Evolutionary conservation across 1,140 invertebrate genomes (phyloP).

Genomic region (Diuraphis noxia): DNA sequence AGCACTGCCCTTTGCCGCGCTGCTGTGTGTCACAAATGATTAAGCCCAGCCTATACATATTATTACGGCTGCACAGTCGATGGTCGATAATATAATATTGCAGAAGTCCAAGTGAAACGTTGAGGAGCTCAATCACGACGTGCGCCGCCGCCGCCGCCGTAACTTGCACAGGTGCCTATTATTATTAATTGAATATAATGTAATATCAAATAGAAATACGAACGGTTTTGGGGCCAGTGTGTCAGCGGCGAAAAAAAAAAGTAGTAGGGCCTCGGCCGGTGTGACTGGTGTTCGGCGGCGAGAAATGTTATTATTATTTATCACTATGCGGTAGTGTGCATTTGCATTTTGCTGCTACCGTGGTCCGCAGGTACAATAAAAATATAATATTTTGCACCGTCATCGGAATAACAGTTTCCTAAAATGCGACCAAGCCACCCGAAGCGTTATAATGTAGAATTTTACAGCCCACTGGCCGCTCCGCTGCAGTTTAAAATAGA

Average conservation of each 20-base stretch:
- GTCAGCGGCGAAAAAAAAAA: conserved; percentile 1
- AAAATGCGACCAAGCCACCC: neutral
- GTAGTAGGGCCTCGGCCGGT: neutral
- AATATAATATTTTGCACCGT: neutral
- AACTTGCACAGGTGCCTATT: neutral
- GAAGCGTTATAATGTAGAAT: neutral
- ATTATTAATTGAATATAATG: neutral
- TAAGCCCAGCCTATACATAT: neutral
- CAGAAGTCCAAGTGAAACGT: neutral
- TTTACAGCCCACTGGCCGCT: neutral
- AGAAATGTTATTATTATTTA: neutral
- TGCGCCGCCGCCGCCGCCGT: neutral
- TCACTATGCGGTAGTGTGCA: neutral
- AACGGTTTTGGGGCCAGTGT: conserved; percentile 23
- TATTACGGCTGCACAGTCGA: neutral
- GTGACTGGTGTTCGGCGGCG: neutral
- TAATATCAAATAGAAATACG: neutral
- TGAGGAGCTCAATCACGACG: neutral
- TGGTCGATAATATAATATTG: neutral
- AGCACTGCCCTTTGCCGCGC: too few species aligned
- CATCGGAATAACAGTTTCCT: neutral
- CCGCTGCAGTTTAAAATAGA: neutral
- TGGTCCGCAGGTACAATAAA: neutral
- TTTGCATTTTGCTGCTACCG: conserved; percentile 12
- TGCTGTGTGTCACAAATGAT: too few species aligned